Base-by-base conservation (phyloP, 2,113 vertebrate genomes). In the Sisor rabdophorus region DNA sequence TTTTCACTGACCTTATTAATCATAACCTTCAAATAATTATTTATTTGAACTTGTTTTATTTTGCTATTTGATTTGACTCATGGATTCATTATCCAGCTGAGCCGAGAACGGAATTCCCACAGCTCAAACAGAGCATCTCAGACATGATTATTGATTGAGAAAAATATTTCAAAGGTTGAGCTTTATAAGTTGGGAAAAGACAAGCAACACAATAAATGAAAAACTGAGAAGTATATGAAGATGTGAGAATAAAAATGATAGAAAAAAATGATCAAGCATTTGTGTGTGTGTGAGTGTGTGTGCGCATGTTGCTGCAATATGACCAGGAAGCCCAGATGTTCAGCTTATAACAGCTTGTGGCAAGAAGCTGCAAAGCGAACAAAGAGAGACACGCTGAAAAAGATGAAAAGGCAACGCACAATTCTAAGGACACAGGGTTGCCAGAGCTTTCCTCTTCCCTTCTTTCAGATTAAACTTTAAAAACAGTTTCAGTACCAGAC, bases 291-390 rank as follows among this genome's bases (percentile, higher is more conserved):
- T 17, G 58, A 6, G 24, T 17, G 26, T 28, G 58, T 79, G 80
- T 76, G 71, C 61, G 73, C 22, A 68, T 70, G 83, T 84, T 64
- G 69, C 64, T 74, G 76, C 80, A 80, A 73, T 80, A 28, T 80
- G 75, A 83, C 79, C 67, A 70, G 75, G 63, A 63, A 75, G 16
- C 58, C 75, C 24, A 75, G 79, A 86, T 75, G 80, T 79, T 48
- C 11, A 81, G 48, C 71, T 84, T 68, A 36, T 47, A 16, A 61
- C 12, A 79, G 79, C 84, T 83, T 56, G 0, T 55, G 83, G 78
- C 56, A 50, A 75, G 50, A 10, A 63, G 10, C 69, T 74, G 80
- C 79, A 79, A 54, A 47, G 59, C 69, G 44, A 47, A 73, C 64
- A 48, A 24, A 75, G 50, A 60, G 52, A 54, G 12, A 24, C 30